A percentile compares a stretch with the other conserved stretches of the same genome.
These are phyloP conservation scores for Cydia strobilella DNA, from an alignment of 1,140 invertebrate genomes.

Conservation along the genomic window DNA sequence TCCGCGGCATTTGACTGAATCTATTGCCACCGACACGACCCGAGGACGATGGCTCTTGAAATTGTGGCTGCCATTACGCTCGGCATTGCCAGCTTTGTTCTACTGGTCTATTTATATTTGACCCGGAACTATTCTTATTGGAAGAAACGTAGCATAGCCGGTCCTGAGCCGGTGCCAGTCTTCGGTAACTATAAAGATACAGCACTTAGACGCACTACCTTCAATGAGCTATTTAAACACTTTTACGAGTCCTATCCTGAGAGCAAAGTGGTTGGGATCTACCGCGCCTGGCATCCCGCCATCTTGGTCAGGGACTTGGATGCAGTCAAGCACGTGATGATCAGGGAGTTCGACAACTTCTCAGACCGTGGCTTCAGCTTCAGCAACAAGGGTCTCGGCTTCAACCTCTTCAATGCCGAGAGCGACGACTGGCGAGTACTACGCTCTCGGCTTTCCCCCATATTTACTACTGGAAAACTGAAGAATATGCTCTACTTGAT, in stretches of 20 bases:
- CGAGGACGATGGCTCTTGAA: conserved; percentile 13
- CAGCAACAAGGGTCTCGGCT: conserved; percentile 75
- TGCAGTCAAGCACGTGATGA: conserved; percentile 80
- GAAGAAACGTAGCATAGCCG: conserved; percentile 4
- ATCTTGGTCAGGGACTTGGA: conserved; percentile 78
- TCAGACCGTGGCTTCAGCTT: conserved; percentile 62
- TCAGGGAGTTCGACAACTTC: conserved; percentile 80
- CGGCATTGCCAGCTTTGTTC: neutral
- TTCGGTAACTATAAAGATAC: conserved; percentile 22
- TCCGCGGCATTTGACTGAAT: neutral
- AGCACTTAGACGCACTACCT: neutral
- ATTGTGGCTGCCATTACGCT: neutral
- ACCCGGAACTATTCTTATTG: conserved; percentile 19
- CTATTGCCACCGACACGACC: neutral
- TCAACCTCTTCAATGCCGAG: conserved; percentile 59
- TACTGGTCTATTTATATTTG: conserved; percentile 7
- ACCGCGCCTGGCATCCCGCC: conserved; percentile 54
- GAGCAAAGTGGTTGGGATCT: conserved; percentile 42
- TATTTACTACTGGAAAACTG: conserved; percentile 81
- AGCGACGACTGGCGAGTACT: conserved; percentile 78
- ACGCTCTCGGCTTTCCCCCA: conserved; percentile 73
- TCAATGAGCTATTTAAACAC: neutral
- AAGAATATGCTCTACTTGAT: conserved; percentile 74
- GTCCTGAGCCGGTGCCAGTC: neutral
- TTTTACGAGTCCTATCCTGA: conserved; percentile 24